Conservation (phyloP, 2,888 invertebrate species). For the Aleiodes leptofemur region DNA sequence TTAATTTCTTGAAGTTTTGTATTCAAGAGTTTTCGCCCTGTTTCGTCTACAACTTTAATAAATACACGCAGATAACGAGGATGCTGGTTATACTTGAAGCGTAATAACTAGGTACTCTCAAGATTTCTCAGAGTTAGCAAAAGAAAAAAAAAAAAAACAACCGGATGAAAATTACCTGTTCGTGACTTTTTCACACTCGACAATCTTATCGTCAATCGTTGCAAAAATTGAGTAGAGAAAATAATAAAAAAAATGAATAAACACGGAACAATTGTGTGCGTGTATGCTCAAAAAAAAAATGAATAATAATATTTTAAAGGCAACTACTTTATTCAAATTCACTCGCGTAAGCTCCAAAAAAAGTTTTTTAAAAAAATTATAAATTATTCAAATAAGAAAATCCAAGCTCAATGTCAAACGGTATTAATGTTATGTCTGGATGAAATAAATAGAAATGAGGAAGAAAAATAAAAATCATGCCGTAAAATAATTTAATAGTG, state of each 20-base stretch:
- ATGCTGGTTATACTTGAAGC: slow-evolving; percentile 30
- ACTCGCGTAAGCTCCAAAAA: slow-evolving; percentile 24
- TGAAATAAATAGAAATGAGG: slow-evolving; percentile 46
- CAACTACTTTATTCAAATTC: slow-evolving; percentile 35
- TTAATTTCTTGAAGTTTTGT: not conserved
- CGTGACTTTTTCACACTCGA: slow-evolving; percentile 23
- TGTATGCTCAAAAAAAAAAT: slow-evolving; percentile 24
- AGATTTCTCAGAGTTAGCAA: no score
- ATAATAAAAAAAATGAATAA: slow-evolving; percentile 2
- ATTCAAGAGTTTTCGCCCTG: not conserved
- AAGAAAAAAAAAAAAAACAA: not conserved
- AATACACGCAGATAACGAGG: slow-evolving; percentile 29
- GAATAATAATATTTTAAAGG: slow-evolving; percentile 3
- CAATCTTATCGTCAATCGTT: not conserved
- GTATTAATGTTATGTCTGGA: slow-evolving; percentile 45
- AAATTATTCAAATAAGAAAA: slow-evolving; percentile 44
- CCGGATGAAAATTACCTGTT: slow-evolving; percentile 26
- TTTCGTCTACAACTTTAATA: slow-evolving; percentile 16
- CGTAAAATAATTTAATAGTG: slow-evolving; percentile 63
- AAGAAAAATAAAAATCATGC: slow-evolving; percentile 63
- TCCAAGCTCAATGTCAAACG: slow-evolving; percentile 57
- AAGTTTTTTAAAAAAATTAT: not conserved
- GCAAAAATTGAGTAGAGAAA: slow-evolving; percentile 8
- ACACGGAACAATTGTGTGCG: slow-evolving; percentile 10
- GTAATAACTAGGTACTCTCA: slow-evolving; percentile 30